phyloP scores from a whole-genome alignment of 2,113 vertebrate genomes.

The Oenanthe melanoleuca region DNA sequence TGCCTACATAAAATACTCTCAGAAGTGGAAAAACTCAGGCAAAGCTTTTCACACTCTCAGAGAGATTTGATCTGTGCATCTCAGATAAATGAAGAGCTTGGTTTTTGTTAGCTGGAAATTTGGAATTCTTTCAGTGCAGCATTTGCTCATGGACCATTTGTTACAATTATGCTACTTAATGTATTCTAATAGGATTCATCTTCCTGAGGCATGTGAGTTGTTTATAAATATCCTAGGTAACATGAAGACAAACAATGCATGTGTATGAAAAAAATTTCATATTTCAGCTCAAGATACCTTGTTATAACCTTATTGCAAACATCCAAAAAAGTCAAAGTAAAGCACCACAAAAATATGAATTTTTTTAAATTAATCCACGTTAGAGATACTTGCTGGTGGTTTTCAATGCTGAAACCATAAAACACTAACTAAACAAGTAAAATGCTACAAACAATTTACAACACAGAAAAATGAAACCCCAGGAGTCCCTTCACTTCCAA shows the following conservation, averaged over 20 bases:
- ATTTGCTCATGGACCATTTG: background rate
- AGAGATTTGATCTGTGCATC: background rate
- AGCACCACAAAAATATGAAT: background rate
- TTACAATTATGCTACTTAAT: background rate
- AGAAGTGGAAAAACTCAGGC: background rate
- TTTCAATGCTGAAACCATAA: background rate
- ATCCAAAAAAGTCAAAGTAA: background rate
- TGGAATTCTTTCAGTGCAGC: background rate
- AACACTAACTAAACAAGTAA: background rate
- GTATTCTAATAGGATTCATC: background rate
- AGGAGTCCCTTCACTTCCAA: background rate
- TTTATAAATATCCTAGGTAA: background rate
- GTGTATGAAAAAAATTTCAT: fast-evolving
- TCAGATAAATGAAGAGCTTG: background rate
- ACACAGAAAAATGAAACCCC: background rate
- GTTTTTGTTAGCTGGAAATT: background rate
- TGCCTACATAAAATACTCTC: background rate
- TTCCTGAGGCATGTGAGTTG: background rate
- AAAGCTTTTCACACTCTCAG: background rate
- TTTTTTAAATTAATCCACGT: background rate
- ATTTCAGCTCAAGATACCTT: background rate
- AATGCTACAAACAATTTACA: background rate
- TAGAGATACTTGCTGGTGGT: background rate
- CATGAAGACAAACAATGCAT: background rate
- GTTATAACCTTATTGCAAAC: background rate